Base-by-base conservation (phyloP, 2,113 vertebrate genomes). In the Leptosomus discolor region DNA sequence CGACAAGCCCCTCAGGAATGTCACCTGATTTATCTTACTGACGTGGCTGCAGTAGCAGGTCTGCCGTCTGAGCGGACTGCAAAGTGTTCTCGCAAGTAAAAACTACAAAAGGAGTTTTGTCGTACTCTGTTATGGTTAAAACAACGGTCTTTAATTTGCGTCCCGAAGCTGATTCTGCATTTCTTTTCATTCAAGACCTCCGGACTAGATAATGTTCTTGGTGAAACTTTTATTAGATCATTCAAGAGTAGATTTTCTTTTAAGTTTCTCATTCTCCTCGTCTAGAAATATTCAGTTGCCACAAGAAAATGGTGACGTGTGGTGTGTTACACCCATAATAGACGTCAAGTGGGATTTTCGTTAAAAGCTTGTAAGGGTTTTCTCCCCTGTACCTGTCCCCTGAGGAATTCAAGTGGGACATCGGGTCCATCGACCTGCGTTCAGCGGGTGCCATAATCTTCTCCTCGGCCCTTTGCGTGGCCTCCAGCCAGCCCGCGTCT, bases 11-110 rank as follows among this genome's bases (percentile, higher is more conserved):
- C 76, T 83, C 48, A 92, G 76, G 87, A 94, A 93, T 90, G 82
- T 93, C 85, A 88, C 81, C 74, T 93, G 75, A 95, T 77, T 68
- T 78, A 39, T 94, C 73, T 81, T 89, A 63, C 43, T 79, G 48
- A 73, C 70, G 60, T 45, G 71, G 84, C 51, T 90, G 37, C 57
- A 57, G 65, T 85, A 78, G 64, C 43, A 64, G 53, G 26, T 93
- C 80, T 82, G 77, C n/a, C 45, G 43, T 90, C 56, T 90, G 37
- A 75, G 46, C 46, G 30, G 92, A 53, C 37, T 53, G 78, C 26
- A 67, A 84, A 76, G 32, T 56, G 26, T 80, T 87, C 61, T 37
- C 36, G 61, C 39, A 84, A 76, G 23, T 83, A 46, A 90, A 68
- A 92, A 41, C 68, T 76, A 30, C 63, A 84, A 50, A 75, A 80